Evolutionary conservation across 92 coral and sea anemone species (phyloP).

Genomic region (Galaxea fascicularis): DNA sequence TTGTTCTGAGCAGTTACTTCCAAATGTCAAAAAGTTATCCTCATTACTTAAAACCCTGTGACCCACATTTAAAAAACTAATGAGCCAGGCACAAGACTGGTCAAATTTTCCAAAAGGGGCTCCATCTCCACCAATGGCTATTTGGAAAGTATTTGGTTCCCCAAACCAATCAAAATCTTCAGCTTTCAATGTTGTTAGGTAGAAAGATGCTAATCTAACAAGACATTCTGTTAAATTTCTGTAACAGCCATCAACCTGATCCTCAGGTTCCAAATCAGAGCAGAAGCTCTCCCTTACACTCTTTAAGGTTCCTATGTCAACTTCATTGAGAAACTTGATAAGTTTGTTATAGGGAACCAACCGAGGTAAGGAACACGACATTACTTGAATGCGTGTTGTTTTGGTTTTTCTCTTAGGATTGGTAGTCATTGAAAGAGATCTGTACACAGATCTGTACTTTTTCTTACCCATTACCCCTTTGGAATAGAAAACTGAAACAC

Average conservation of each 20-base stretch:
- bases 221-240: conserved; percentile 54
- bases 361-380: conserved; percentile 56
- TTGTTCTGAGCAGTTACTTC: no score
- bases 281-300: conserved; percentile 67
- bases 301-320: conserved; percentile 57
- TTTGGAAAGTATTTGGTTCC: background rate
- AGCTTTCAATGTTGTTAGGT: conserved; percentile 5
- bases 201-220: conserved; percentile 48
- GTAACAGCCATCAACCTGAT: conserved; percentile 73
- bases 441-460: conserved; percentile 66
- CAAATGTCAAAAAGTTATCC: no score
- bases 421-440: conserved; percentile 57
- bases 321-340: conserved; percentile 14
- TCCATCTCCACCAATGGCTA: conserved; percentile 60
- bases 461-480: conserved; percentile 71
- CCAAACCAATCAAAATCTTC: no score
- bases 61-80: conserved; percentile 52
- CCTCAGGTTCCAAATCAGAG: conserved; percentile 48
- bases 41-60: conserved; percentile 37
- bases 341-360: conserved; percentile 72
- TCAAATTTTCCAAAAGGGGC: conserved; percentile 55
- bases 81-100: conserved; percentile 55
- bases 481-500: conserved; percentile 52
- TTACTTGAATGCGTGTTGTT: conserved; percentile 48
- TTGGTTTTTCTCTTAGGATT: conserved; percentile 48